A percentile compares a stretch with the other conserved stretches of the same genome.
phyloP scores from a whole-genome alignment of 2,113 vertebrate genomes.

The Onychostruthus taczanowskii region DNA sequence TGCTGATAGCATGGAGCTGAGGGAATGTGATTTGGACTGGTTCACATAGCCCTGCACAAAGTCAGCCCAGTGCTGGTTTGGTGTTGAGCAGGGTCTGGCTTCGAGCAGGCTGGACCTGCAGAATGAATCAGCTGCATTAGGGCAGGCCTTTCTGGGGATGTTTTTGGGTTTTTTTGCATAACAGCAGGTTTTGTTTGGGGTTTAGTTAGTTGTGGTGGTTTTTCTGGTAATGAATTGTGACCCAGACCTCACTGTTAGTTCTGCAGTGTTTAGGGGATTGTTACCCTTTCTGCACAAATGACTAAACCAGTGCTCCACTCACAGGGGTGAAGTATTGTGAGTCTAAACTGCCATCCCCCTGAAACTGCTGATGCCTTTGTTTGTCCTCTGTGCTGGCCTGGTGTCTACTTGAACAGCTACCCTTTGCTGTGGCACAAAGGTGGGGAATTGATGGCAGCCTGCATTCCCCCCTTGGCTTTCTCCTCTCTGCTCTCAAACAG shows the following conservation, averaged over 20 bases:
- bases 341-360: not conserved
- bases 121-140: not conserved
- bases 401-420: not conserved
- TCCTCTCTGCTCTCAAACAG: not conserved
- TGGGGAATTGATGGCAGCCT: not conserved
- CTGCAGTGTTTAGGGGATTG: not conserved
- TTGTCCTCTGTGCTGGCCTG: not conserved
- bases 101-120: not conserved
- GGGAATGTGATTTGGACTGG: rapidly evolving
- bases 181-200: not conserved
- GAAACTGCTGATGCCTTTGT: not conserved
- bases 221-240: not conserved
- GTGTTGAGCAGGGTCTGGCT: not conserved
- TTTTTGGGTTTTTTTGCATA: not conserved
- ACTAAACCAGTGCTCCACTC: not conserved
- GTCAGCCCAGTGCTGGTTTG: not conserved
- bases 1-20: not conserved
- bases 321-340: not conserved
- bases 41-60: not conserved
- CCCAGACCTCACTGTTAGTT: not conserved
- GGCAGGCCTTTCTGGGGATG: not conserved
- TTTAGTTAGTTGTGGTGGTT: not conserved
- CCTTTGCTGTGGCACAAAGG: not conserved
- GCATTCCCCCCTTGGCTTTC: not conserved
- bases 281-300: not conserved